Evolutionary conservation across 2,113 vertebrate species (phyloP).

Genomic region (Mastomys natalensis): DNA sequence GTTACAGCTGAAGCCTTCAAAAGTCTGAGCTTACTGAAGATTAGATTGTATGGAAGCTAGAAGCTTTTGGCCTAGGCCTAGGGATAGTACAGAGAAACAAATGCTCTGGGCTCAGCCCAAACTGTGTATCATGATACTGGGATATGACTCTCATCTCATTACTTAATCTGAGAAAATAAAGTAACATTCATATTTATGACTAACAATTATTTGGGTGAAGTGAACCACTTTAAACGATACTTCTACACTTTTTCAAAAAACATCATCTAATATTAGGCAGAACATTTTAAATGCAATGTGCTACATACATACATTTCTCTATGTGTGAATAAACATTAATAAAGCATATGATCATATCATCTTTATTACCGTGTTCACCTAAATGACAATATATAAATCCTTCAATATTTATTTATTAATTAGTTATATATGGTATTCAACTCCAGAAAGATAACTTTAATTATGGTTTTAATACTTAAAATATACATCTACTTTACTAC

Average conservation of each 20-base stretch:
- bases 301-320: background rate
- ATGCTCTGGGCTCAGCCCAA: too few relatives aligned
- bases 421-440: background rate
- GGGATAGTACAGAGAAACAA: too few relatives aligned
- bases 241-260: background rate
- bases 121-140: too few relatives aligned
- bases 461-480: conserved; percentile 27
- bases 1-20: too few relatives aligned
- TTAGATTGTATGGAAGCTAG: too few relatives aligned
- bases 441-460: background rate
- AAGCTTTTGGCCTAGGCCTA: too few relatives aligned
- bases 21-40: too few relatives aligned
- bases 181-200: too few relatives aligned
- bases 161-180: too few relatives aligned
- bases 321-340: background rate
- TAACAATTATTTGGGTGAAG: conserved; percentile 29
- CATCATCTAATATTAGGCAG: background rate
- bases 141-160: too few relatives aligned
- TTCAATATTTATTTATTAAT: conserved; percentile 21
- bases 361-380: background rate
- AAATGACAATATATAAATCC: background rate
- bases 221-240: background rate
- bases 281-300: conserved; percentile 4
- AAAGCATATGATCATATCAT: background rate
- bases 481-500: background rate